Evolutionary conservation across 2,113 vertebrate species (phyloP).

Genomic region (Prolemur simus): DNA sequence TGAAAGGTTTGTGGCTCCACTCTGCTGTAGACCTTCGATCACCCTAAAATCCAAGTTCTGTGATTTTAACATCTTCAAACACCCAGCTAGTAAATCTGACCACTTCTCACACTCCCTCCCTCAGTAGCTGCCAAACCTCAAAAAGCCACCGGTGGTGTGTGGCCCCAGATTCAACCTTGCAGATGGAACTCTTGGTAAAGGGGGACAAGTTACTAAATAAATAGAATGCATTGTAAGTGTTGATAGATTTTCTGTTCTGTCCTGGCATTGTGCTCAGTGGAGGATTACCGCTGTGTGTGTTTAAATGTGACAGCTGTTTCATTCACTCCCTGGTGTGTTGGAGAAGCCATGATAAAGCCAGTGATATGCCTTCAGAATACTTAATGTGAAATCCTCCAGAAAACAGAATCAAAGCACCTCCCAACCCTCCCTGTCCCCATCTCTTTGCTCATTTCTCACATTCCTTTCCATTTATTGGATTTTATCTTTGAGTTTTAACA

Average conservation of each 20-base stretch:
- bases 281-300: constrained; percentile 78
- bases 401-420: not conserved
- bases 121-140: constrained; percentile 18
- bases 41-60: not conserved
- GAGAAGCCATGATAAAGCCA: constrained; percentile 72
- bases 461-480: constrained; percentile 32
- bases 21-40: not conserved
- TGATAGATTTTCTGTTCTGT: constrained; percentile 78
- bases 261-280: constrained; percentile 75
- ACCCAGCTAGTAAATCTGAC: not conserved
- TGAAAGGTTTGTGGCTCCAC: not conserved
- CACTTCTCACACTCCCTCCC: not conserved
- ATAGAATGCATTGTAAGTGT: constrained; percentile 75
- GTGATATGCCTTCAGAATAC: constrained; percentile 69
- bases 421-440: not conserved
- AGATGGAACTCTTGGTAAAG: constrained; percentile 56
- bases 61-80: not conserved
- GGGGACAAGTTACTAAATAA: constrained; percentile 70
- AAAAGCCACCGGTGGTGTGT: constrained; percentile 62
- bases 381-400: constrained; percentile 68
- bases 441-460: not conserved
- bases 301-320: constrained; percentile 82
- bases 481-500: constrained; percentile 54
- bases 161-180: constrained; percentile 22
- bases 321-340: constrained; percentile 78